Evolutionary conservation across 2,888 invertebrate species (phyloP), one percentile per base, ranked within the genome.

Genomic region (Scrobipalpa costella): DNA sequence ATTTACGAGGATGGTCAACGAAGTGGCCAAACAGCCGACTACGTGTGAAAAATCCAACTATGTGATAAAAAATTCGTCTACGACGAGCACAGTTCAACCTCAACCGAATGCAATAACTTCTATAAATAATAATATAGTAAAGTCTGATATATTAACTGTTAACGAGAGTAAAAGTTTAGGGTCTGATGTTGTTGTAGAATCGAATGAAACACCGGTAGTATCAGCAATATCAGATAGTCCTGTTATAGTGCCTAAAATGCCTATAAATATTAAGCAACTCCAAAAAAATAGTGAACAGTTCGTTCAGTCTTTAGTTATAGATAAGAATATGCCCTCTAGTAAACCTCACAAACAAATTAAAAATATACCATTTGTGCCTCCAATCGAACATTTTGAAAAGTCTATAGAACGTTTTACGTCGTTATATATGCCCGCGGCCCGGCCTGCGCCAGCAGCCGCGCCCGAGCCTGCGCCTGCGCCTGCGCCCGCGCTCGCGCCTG

Each of bases 161-260:
- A 88, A 85, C 71, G 89, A 90, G 80, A 87, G 71, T 83, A 88
- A 86, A 82, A 79, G 69, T 76, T 76, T 85, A 79, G 88, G 81
- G 75, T 70, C 80, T 74, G 88, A 90, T 78, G 77, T 79, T 80
- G 83, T 80, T 77, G 78, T 73, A 60, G 84, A 86, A 75, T 71
- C 80, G 68, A 83, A 74, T 71, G 90, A 90, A 75, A 94, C 94
- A 34, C 95, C 95, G 55, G 92, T 95, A 69, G 95, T 95, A 63
- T 95, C 95, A 67, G 95, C 95, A 68, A 94, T 94, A 86, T 93
- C 94, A 64, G 94, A 95, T 77, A 94, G 94, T 73, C 94, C 94
- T 74, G 93, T 93, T 81, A 93, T 94, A 80, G 93, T 93, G 82
- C 92, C 92, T 79, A 92, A 92, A 87, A 81, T 90, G 81, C 86